phyloP scores from a whole-genome alignment of 2,888 invertebrate species.

The Sturmia bella region DNA sequence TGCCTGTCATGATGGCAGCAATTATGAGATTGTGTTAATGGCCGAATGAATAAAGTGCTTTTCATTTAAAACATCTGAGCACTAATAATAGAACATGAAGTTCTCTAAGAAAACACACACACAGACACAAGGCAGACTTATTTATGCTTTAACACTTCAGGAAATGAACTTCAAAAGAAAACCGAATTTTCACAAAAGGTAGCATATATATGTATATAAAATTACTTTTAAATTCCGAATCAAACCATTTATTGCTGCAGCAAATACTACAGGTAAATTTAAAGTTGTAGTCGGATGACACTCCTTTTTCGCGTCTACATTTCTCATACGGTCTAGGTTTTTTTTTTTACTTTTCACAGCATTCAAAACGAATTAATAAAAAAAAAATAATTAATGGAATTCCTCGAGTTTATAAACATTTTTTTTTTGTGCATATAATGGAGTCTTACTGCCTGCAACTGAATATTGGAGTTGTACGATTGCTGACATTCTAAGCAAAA shows the following conservation, averaged over 20 bases:
- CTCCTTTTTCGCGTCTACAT: too few species aligned
- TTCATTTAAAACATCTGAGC: conserved; percentile 7
- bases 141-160: conserved; percentile 64
- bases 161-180: conserved; percentile 29
- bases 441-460: too few species aligned
- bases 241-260: conserved; percentile 64
- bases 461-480: too few species aligned
- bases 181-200: conserved; percentile 18
- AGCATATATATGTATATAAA: conserved; percentile 15
- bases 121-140: not conserved
- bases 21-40: conserved; percentile 36
- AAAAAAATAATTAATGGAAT: too few species aligned
- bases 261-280: conserved; percentile 63
- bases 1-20: conserved; percentile 32
- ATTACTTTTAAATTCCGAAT: conserved; percentile 61
- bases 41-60: conserved; percentile 6
- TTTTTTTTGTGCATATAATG: too few species aligned
- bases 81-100: not conserved
- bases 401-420: too few species aligned
- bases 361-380: too few species aligned
- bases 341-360: too few species aligned
- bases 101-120: not conserved
- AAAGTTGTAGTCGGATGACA: not conserved
- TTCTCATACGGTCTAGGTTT: too few species aligned
- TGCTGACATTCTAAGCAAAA: too few species aligned